Evolutionary conservation across 2,888 invertebrate species (phyloP), one percentile per base, ranked within the genome.

Genomic region (Meiosimyza platycephala): DNA sequence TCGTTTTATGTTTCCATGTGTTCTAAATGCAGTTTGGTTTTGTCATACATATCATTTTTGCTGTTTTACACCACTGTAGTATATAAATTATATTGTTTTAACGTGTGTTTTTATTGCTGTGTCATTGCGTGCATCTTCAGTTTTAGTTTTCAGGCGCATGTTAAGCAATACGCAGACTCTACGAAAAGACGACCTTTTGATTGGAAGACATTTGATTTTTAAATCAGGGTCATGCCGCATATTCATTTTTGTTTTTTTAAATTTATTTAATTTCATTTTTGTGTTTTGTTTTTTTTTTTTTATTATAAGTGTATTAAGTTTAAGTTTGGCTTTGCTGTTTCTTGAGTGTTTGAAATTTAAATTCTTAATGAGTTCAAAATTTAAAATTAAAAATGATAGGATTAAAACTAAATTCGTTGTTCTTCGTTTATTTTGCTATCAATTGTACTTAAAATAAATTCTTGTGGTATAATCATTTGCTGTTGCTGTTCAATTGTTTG

Each of bases 151-250:
- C 12, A 55, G 54, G 62, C 52, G 62, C 48, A 67, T 66, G 64
- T 75, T 78, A 77, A 80, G 81, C 83, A 80, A 81, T 79, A 80
- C 80, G 83, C 83, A 83, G 83, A 82, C 83, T 83, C 83, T 83
- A 81, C 82, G 76, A 82, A 85, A 84, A 86, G 84, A 86, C 85
- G 85, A 85, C 84, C 84, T 84, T 84, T 85, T 85, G 84, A 85
- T 86, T 87, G 87, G 87, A 87, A 87, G 87, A 87, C 87, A 85
- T 87, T 85, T 83, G 87, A 87, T 87, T 82, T 82, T 85, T 83
- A 86, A 87, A 87, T 85, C 85, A 86, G 85, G 85, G 83, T 85
- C 85, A 87, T 84, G 85, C 85, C 85, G 82, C 84, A 85, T 84
- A 79, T 78, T 79, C 78, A 78, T 73, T 71, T 74, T 78, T n/a